phyloP scores from a whole-genome alignment of 2,113 vertebrate genomes.

The Nematolebias whitei region DNA sequence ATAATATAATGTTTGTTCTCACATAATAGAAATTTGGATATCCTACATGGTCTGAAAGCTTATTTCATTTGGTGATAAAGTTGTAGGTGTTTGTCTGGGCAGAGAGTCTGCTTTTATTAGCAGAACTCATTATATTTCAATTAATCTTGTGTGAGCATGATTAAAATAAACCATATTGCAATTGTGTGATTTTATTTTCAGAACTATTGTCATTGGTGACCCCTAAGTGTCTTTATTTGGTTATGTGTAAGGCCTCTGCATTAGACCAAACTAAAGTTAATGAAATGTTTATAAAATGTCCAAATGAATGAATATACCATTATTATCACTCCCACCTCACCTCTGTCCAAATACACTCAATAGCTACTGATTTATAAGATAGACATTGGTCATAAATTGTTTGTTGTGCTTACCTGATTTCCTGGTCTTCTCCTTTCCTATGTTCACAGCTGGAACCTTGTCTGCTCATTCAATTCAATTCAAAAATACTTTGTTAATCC shows the following conservation, averaged over 20 bases:
- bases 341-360: no score
- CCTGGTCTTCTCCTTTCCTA: no score
- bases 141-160: neutral
- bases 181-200: neutral
- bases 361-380: no score
- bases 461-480: no score
- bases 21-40: neutral
- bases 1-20: slow-evolving; percentile 3
- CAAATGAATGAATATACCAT: neutral
- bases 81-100: neutral
- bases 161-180: neutral
- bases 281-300: neutral
- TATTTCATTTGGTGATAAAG: neutral
- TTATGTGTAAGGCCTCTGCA: neutral
- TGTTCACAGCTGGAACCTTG: no score
- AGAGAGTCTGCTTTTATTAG: neutral
- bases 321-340: neutral
- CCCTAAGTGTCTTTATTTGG: neutral
- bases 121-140: slow-evolving; percentile 1
- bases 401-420: no score
- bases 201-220: neutral
- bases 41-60: slow-evolving; percentile 2
- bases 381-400: no score
- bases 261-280: neutral
- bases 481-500: no score